These are phyloP conservation scores for Melipona bicolor DNA, from an alignment of 2,888 invertebrate genomes.

Conservation along the genomic window DNA sequence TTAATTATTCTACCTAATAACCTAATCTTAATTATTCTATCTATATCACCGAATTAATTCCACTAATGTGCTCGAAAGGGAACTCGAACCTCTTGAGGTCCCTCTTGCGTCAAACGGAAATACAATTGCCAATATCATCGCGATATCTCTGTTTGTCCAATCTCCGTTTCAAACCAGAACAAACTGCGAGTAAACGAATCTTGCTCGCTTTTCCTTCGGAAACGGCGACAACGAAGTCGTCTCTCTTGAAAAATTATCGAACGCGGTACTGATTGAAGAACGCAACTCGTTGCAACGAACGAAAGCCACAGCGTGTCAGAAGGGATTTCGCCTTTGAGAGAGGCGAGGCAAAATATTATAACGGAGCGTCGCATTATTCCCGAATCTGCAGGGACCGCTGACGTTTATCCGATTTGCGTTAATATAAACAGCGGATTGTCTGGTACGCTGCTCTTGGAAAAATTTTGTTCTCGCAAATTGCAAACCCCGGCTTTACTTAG, in stretches of 20 bases:
- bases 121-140: not conserved
- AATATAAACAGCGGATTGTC: conserved; percentile 24
- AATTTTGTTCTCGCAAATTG: conserved; percentile 1
- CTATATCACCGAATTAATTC: too few relatives aligned
- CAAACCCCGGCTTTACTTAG: not conserved
- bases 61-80: too few relatives aligned
- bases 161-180: not conserved
- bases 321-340: conserved; percentile 2
- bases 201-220: not conserved
- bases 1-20: too few relatives aligned
- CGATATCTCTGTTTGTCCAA: not conserved
- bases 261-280: not conserved
- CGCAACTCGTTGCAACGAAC: conserved; percentile 4
- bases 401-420: conserved; percentile 41
- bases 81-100: too few relatives aligned
- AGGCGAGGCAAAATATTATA: conserved; percentile 5
- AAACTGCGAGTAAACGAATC: not conserved
- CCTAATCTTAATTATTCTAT: too few relatives aligned
- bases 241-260: not conserved
- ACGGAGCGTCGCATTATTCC: conserved; percentile 31
- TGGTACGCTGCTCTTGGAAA: not conserved
- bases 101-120: too few relatives aligned
- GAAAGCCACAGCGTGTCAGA: conserved; percentile 14
- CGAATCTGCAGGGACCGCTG: conserved; percentile 19
- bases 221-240: not conserved